A percentile compares a stretch with the other conserved stretches of the same genome.
Conservation (phyloP, 2,888 invertebrate species). For the Monopis laevigella region DNA sequence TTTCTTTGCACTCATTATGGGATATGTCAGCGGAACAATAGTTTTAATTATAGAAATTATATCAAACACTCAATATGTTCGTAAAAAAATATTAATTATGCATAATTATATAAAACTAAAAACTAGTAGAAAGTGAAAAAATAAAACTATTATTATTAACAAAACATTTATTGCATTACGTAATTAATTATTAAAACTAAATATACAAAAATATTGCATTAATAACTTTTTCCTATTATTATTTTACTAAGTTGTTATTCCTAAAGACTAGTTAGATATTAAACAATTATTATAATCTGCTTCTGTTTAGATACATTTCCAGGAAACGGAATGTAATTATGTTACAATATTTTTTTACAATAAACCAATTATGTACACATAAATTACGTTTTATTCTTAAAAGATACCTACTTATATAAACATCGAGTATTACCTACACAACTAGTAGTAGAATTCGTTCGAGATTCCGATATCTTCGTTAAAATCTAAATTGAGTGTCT, state of each 20-base stretch:
- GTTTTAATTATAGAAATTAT: conserved; percentile 35
- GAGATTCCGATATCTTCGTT: no score
- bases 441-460: no score
- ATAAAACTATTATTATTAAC: conserved; percentile 8
- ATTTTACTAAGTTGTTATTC: conserved; percentile 1
- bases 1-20: conserved; percentile 51
- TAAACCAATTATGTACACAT: no score
- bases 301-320: no score
- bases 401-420: no score
- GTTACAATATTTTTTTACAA: no score
- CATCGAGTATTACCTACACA: no score
- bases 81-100: conserved; percentile 1
- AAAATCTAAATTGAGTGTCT: no score
- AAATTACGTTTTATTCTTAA: no score
- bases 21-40: conserved; percentile 42
- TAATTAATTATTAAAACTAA: not conserved
- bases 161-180: conserved; percentile 5
- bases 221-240: not conserved
- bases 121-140: not conserved
- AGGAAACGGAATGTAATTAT: no score
- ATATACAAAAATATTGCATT: conserved; percentile 2
- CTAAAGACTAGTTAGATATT: conserved; percentile 35
- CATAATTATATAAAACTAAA: conserved; percentile 13
- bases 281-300: no score
- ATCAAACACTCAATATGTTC: conserved; percentile 22